Percentiles rank a stretch among this genome's conserved stretches.
Conservation (phyloP, 2,797 vertebrate species). For the Peromyscus aztecus region DNA sequence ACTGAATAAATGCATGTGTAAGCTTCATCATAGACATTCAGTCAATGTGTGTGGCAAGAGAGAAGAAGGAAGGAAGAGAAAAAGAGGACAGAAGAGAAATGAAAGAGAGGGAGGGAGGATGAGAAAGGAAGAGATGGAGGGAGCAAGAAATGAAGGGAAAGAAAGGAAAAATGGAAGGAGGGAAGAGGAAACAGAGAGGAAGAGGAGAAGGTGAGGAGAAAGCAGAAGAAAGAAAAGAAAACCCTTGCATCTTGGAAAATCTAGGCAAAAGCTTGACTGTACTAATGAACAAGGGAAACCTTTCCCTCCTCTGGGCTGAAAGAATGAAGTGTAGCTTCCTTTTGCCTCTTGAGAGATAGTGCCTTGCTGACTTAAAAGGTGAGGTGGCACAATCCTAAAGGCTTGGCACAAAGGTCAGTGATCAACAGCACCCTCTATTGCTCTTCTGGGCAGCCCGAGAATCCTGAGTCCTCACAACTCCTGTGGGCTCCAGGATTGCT, state of each 20-base stretch:
- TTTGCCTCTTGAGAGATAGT: not conserved
- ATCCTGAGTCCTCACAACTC: not conserved
- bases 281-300: not conserved
- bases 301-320: not conserved
- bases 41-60: not conserved
- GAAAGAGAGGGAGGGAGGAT: fast-evolving
- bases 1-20: not conserved
- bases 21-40: not conserved
- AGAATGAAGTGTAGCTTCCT: not conserved
- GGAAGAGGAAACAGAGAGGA: fast-evolving
- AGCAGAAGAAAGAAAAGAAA: not conserved
- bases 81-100: fast-evolving
- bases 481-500: not conserved
- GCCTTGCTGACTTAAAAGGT: not conserved
- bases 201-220: fast-evolving
- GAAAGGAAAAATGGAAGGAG: fast-evolving
- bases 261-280: not conserved
- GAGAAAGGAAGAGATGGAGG: fast-evolving
- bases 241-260: not conserved
- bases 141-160: fast-evolving
- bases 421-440: not conserved
- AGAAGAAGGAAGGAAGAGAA: not conserved
- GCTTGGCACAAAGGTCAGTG: not conserved
- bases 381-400: not conserved
- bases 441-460: not conserved